phyloP scores from a whole-genome alignment of 2,888 invertebrate genomes.

The Noctuana brunneofusca region DNA sequence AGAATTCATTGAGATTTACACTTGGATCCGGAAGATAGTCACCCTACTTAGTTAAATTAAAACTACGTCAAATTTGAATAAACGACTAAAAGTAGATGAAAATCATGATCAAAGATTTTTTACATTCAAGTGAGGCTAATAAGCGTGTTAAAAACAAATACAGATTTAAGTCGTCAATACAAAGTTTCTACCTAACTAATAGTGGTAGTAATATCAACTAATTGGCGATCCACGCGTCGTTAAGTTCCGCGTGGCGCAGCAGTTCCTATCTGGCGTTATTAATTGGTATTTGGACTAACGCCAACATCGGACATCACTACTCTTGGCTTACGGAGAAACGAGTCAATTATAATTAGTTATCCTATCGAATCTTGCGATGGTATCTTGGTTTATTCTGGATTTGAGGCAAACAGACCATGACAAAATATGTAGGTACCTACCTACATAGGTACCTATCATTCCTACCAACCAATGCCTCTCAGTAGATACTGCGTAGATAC shows the following conservation, averaged over 20 bases:
- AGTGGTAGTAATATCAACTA: constrained; percentile 11
- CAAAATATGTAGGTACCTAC: not conserved
- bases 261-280: constrained; percentile 24
- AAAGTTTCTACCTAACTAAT: not conserved
- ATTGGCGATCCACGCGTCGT: constrained; percentile 22
- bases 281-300: constrained; percentile 32
- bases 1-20: no score
- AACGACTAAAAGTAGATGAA: no score
- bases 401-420: not conserved
- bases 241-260: constrained; percentile 12
- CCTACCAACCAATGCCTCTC: no score
- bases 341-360: constrained; percentile 35
- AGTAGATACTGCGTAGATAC: no score
- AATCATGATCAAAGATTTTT: no score
- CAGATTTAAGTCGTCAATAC: not conserved
- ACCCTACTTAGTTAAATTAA: no score
- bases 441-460: no score
- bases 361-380: constrained; percentile 18
- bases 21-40: no score
- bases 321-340: constrained; percentile 27
- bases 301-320: constrained; percentile 18
- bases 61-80: no score
- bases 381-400: constrained; percentile 7
- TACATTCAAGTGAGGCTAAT: no score
- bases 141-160: no score